These are phyloP conservation scores for Onychostruthus taczanowskii DNA, from an alignment of 2,113 vertebrate species.

Conservation along the genomic window DNA sequence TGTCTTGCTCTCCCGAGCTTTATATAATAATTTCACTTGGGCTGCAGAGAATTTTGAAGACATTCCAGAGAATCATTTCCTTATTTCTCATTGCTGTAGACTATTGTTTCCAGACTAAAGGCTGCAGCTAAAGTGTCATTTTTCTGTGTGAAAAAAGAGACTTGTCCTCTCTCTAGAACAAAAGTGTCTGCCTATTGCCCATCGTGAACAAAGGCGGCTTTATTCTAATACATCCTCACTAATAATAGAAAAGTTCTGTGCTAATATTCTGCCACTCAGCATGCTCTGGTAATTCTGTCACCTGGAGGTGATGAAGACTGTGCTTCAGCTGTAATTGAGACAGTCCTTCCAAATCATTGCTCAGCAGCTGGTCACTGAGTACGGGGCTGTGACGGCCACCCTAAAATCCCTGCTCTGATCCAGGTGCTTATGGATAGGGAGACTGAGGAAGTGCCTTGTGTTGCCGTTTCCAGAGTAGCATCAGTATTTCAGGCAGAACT, in stretches of 20 bases:
- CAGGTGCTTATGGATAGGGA: neutral
- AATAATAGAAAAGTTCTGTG: neutral
- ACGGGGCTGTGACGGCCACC: neutral
- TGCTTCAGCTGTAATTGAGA: neutral
- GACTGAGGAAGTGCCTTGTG: neutral
- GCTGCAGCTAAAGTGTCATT: neutral
- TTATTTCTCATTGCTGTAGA: neutral
- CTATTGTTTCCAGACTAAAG: neutral
- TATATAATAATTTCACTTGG: neutral
- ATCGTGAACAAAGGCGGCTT: neutral
- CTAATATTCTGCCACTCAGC: neutral
- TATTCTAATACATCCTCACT: neutral
- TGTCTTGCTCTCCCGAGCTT: neutral
- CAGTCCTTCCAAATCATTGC: neutral
- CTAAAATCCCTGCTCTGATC: neutral
- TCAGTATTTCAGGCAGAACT: neutral
- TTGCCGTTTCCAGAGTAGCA: neutral
- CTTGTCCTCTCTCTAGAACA: neutral
- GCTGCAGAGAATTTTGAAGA: neutral
- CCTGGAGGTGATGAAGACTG: neutral
- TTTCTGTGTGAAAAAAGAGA: neutral
- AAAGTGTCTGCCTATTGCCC: neutral
- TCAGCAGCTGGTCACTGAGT: neutral
- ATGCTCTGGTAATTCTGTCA: neutral
- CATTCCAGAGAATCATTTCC: neutral